Evolutionary conservation across 2,797 vertebrate genomes (phyloP), one percentile per base, ranked within the genome.

Genomic region (Margarornis squamiger): DNA sequence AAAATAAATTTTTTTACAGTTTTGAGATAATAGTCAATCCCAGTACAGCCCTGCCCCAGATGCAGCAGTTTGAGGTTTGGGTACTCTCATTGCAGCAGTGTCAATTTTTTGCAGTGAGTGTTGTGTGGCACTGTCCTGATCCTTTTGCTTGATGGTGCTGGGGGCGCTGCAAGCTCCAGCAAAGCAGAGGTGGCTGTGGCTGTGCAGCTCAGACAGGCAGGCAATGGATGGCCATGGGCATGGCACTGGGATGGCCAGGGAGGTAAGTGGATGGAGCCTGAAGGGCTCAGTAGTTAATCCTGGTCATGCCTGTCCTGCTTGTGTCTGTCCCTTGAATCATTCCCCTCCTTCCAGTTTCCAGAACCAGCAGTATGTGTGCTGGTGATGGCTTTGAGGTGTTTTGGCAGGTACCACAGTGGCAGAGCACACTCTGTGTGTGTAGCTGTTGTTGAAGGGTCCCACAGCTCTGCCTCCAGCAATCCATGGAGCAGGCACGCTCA

Each of bases 211-310:
- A 23, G 70, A 32, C 24, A 34, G 27, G 39, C 46, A 39, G 51
- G 61, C 68, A 63, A 1, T 14, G 22, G 27, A 41, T 0, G 0
- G 61, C 49, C 36, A 3, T 0, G 0, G 38, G 6, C 36, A 39
- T 5, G 20, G 49, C 68, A 29, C 19, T 0, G 1, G 48, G 24
- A 8, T 46, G 36, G 30, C 27, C 46, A 51, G 39, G 17, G 39
- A 49, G 18, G 30, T 54, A 12, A 75, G 36, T 1, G 30, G 27
- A 84, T 84, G 62, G 27, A 90, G 38, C 27, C 46, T 67, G 36
- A 19, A 45, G 51, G 41, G 29, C 38, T 81, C 58, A 61, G 26
- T 61, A 63, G 36, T 36, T 70, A 62, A n/a, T 85, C n/a, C 76
- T 80, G 65, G 14, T 72, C 30, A 1, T 43, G 66, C 23, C 45